Percentiles rank a stretch among this genome's conserved stretches.
Evolutionary conservation across 2,113 vertebrate genomes (phyloP).

Genomic region (Tachycineta bicolor): DNA sequence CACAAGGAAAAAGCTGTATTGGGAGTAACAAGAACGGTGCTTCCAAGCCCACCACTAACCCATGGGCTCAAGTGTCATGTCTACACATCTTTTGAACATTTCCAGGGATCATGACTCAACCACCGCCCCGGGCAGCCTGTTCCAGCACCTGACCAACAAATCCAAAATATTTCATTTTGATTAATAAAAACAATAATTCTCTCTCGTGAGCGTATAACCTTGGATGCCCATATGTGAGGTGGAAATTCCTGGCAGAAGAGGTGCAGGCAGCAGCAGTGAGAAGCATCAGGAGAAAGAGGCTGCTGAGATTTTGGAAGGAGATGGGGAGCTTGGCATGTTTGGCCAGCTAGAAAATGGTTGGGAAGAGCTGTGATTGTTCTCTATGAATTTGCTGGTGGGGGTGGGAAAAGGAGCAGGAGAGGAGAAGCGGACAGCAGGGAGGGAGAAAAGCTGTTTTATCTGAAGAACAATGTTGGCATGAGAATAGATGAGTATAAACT

Average conservation of each 20-base stretch:
- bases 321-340: background rate
- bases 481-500: slow-evolving; percentile 58
- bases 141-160: background rate
- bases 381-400: background rate
- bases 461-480: slow-evolving; percentile 65
- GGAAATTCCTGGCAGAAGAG: background rate
- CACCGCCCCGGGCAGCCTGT: background rate
- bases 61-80: too few species aligned
- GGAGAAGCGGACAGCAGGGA: slow-evolving; percentile 50
- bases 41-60: background rate
- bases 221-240: rapidly evolving
- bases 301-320: background rate
- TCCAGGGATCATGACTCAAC: background rate
- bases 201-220: background rate
- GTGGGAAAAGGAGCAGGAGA: slow-evolving; percentile 40
- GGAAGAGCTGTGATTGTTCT: slow-evolving; percentile 45
- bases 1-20: background rate
- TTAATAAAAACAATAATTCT: background rate
- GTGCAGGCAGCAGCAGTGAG: background rate
- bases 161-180: background rate
- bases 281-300: background rate
- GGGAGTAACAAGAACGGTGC: background rate
- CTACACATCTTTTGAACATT: background rate
- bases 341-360: background rate
- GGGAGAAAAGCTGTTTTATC: slow-evolving; percentile 45